Percentiles rank a stretch among this genome's conserved stretches.
phyloP scores from a whole-genome alignment of 2,797 vertebrate species.

The Triplophysa yarkandensis region DNA sequence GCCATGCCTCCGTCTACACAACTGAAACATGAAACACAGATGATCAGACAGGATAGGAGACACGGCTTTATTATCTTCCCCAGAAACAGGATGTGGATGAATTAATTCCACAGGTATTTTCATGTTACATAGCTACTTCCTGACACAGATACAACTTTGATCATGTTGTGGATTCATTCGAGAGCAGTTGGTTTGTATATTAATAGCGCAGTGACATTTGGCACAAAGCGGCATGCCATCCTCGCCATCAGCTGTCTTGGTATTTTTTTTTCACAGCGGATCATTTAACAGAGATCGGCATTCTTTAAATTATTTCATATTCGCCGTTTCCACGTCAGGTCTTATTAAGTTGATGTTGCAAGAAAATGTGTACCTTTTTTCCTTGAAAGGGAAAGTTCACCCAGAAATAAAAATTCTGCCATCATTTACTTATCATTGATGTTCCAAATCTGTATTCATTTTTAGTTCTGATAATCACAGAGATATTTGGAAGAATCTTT shows the following conservation, averaged over 20 bases:
- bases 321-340: not conserved
- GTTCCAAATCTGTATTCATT: no score
- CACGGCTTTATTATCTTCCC: not conserved
- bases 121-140: not conserved
- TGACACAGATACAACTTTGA: not conserved
- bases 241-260: slow-evolving; percentile 72
- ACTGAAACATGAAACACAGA: not conserved
- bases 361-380: no score
- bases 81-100: not conserved
- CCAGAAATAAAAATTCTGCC: no score
- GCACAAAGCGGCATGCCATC: slow-evolving; percentile 62
- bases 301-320: not conserved
- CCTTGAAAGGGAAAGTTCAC: no score
- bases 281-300: slow-evolving; percentile 8
- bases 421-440: no score
- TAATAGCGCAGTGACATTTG: slow-evolving; percentile 50
- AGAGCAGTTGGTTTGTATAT: slow-evolving; percentile 36
- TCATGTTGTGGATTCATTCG: not conserved
- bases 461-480: no score
- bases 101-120: slow-evolving; percentile 1
- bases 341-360: no score
- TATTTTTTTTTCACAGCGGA: slow-evolving; percentile 61
- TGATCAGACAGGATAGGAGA: not conserved
- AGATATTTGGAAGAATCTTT: no score
- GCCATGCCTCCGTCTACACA: slow-evolving; percentile 62